Evolutionary conservation across 2,113 vertebrate species (phyloP).

Genomic region (Corythornis cristatus): DNA sequence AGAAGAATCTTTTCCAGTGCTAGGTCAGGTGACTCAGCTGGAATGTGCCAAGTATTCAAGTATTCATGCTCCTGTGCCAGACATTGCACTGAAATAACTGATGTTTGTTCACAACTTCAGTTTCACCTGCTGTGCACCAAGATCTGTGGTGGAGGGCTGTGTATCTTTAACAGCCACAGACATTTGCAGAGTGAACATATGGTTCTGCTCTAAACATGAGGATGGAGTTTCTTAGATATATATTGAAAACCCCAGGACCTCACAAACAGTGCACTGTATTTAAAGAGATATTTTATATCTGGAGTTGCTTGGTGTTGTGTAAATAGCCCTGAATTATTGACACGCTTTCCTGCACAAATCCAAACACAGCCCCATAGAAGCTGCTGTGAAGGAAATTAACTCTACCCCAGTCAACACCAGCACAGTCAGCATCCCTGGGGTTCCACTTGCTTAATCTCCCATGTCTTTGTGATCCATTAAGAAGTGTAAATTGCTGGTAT

Average conservation of each 20-base stretch:
- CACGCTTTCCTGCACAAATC: not conserved
- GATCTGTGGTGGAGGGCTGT: not conserved
- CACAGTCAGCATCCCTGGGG: not conserved
- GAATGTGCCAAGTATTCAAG: not conserved
- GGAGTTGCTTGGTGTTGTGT: not conserved
- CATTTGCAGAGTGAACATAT: slow-evolving; percentile 8
- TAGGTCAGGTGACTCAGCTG: not conserved
- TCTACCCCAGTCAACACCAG: not conserved
- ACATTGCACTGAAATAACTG: slow-evolving; percentile 15
- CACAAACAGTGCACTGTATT: not conserved
- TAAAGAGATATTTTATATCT: not conserved
- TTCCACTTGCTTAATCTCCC: not conserved
- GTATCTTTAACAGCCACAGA: not conserved
- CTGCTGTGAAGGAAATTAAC: not conserved
- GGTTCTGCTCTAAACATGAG: slow-evolving; percentile 2
- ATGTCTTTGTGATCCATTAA: not conserved
- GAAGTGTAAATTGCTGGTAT: not conserved
- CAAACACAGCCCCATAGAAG: not conserved
- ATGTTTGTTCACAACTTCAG: slow-evolving; percentile 38
- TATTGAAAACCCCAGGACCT: not conserved
- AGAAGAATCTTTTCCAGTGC: not conserved
- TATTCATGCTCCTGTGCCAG: not conserved
- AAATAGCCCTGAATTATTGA: too few relatives aligned
- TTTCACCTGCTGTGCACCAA: slow-evolving; percentile 33
- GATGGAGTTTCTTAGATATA: not conserved